These are phyloP conservation scores for Meiosimyza platycephala DNA, from an alignment of 2,888 invertebrate species.

Conservation along the genomic window DNA sequence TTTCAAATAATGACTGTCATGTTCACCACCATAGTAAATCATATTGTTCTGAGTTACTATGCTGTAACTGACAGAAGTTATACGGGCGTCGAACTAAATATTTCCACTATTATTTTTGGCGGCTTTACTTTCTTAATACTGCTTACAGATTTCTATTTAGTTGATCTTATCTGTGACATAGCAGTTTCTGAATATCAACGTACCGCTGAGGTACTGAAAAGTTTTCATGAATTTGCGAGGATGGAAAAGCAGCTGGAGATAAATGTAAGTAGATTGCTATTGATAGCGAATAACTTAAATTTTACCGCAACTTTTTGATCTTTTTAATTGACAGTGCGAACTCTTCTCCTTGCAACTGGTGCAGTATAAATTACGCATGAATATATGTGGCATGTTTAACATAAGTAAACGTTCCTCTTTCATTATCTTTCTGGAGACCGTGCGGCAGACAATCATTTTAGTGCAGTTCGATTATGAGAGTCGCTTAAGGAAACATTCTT, in stretches of 20 bases:
- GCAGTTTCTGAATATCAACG: neutral
- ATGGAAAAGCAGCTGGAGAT: neutral
- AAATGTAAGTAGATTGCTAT: neutral
- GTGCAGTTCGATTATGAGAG: constrained; percentile 19
- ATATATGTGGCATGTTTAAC: constrained; percentile 22
- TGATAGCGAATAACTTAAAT: no score
- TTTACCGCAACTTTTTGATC: neutral
- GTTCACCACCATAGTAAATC: no score
- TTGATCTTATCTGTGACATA: neutral
- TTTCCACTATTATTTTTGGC: neutral
- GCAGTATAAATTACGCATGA: constrained; percentile 21
- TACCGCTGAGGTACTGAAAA: neutral
- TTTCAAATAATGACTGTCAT: neutral
- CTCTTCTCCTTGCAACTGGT: constrained; percentile 22
- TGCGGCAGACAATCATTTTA: constrained; percentile 25
- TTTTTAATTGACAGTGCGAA: constrained; percentile 16
- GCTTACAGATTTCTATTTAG: neutral
- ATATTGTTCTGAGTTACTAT: no score
- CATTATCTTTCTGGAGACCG: neutral
- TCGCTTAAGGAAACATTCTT: neutral
- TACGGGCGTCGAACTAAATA: neutral
- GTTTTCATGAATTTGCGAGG: neutral
- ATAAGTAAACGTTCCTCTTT: constrained; percentile 5
- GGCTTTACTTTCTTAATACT: neutral
- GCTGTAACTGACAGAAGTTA: no score